A percentile compares a stretch with the other conserved stretches of the same genome.
phyloP scores from a whole-genome alignment of 2,113 vertebrate genomes.

The Calidris pugnax region DNA sequence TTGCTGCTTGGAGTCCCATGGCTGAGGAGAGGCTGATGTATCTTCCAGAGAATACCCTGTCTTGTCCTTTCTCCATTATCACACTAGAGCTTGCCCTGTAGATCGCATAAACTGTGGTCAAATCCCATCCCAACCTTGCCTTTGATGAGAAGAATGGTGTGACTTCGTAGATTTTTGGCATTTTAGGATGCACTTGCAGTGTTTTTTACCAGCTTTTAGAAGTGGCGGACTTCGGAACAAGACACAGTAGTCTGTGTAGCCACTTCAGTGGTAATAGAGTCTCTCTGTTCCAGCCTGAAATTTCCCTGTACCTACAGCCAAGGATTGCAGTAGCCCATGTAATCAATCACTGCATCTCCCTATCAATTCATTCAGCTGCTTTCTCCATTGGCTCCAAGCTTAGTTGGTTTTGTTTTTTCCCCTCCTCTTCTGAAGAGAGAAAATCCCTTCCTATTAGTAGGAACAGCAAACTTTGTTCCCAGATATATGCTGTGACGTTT shows the following conservation, averaged over 20 bases:
- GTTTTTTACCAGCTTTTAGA: neutral
- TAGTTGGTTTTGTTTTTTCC: neutral
- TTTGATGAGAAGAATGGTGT: neutral
- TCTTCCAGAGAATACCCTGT: neutral
- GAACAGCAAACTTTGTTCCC: constrained; percentile 6
- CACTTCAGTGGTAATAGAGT: neutral
- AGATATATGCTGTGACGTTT: neutral
- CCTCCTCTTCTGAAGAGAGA: neutral
- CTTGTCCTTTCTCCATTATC: neutral
- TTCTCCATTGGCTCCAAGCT: neutral
- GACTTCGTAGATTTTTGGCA: neutral
- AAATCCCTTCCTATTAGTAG: neutral
- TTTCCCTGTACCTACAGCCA: neutral
- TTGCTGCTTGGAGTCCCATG: neutral
- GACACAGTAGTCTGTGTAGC: neutral
- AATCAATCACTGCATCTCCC: neutral
- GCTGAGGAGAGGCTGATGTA: neutral
- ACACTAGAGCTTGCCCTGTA: neutral
- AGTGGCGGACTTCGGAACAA: neutral
- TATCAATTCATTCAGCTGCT: neutral
- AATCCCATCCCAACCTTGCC: neutral
- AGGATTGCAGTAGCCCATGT: neutral
- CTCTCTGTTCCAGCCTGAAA: neutral
- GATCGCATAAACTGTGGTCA: neutral
- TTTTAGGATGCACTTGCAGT: neutral